Evolutionary conservation across 2,797 vertebrate species (phyloP).

Genomic region (Micromesistius poutassou): DNA sequence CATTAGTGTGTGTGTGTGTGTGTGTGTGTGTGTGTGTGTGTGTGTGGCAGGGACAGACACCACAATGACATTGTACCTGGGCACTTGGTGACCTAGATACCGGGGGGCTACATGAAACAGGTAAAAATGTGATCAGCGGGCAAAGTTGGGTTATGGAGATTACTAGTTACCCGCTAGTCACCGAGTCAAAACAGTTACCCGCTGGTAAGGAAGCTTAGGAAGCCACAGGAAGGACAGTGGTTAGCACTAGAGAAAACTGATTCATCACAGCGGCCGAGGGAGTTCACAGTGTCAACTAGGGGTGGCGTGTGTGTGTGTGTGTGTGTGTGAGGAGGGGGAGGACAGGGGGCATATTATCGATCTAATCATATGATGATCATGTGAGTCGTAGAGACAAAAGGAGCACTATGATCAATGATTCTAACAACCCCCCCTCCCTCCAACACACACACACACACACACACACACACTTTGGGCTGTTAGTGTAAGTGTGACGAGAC

Average conservation of each 20-base stretch:
- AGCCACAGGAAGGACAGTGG: neutral
- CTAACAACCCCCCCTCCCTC: neutral
- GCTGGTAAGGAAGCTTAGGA: neutral
- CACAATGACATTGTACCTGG: neutral
- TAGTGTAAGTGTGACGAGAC: neutral
- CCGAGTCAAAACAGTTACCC: no score
- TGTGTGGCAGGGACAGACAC: no score
- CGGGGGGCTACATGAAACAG: no score
- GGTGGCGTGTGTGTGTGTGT: neutral
- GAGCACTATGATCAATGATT: neutral
- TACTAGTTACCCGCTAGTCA: neutral
- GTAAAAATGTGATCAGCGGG: no score
- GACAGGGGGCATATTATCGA: neutral
- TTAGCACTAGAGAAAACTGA: no score
- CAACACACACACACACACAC: neutral
- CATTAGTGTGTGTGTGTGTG: neutral
- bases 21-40: neutral
- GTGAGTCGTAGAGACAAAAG: neutral
- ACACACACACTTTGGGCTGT: neutral
- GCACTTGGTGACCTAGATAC: neutral
- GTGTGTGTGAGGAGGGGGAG: neutral
- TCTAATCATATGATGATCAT: neutral
- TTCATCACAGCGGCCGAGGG: no score
- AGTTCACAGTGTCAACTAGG: no score
- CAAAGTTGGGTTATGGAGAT: neutral